Evolutionary conservation across 2,797 vertebrate species (phyloP), one percentile per base, ranked within the genome.

Genomic region (Apogon talboti): DNA sequence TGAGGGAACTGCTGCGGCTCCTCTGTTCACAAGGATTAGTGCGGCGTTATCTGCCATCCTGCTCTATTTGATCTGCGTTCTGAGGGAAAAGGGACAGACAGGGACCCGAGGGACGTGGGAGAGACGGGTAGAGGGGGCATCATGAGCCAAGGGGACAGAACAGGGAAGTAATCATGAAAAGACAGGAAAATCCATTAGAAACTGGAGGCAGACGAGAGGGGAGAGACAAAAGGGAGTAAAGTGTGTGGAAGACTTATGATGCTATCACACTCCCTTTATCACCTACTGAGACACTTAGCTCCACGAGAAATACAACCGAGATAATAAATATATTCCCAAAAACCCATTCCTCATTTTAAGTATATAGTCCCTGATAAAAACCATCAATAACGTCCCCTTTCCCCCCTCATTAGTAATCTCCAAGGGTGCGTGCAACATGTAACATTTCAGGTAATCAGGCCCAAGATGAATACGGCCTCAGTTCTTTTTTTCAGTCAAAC

Each of bases 1-100:
- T 86, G 81, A 76, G 52, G 76, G 64, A 75, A 67, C 67, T 37
- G 76, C 73, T 16, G 54, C 28, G 49, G 70, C 59, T 76, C 54
- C 70, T 78, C 85, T 78, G 83, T 78, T 91, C 66, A 38, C 2
- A 42, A 63, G 71, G 81, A 79, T 82, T 69, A 79, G 72, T 18
- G 44, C 48, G 74, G 75, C 41, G 51, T 76, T 88, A 83, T 87
- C 86, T 71, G 74, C 68, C 66, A 84, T 85, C 59, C 87, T 76
- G 77, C 80, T 85, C 65, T 75, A 80, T 89, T 89, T 90, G 78
- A 91, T 89, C 84, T 58, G 56, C 12, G 57, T 83, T 91, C 79
- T 74, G 56, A 81, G 61, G 76, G 71, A 79, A 82, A 71, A 35
- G 56, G 71, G 75, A 74, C 71, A 79, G 67, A 81, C 65, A 8